Base-by-base conservation (phyloP, 2,797 vertebrate species). In the Pagetopsis macropterus region DNA sequence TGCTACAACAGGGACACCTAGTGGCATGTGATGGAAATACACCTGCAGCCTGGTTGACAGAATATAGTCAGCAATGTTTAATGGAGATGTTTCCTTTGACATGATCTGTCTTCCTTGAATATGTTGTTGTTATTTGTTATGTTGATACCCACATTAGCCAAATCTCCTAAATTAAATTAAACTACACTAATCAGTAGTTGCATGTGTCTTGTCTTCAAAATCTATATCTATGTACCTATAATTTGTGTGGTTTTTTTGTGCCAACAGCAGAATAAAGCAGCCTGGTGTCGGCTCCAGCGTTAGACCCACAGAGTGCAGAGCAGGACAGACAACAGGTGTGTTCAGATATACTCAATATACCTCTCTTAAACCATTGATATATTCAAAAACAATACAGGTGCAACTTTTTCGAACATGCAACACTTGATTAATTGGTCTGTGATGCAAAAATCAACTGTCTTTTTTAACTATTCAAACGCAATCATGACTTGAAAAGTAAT, bases 1-100 rank as follows among this genome's bases (percentile, higher is more conserved):
- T 91, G 87, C 73, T 84, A 78, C 90, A 89, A 90, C 77, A 87
- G 86, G 21, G 91, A 91, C 92, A 92, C 90, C 91, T 68, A 77
- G 91, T 91, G 93, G 83, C 45, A 3, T 0, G 3, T 37, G 2
- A 11, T 50, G 48, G 52, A 78, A 75, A 56, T 60, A 54, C 50
- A 40, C 12, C 1, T 44, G 2, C 2, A 8, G 33, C 16, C 27
- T 3, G 40, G 12, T 23, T 41, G 14, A 43, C 16, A 5, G 11
- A 43, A 27, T 44, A 49, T 70, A 19, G 66, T 77, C 49, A 72
- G 63, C 37, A 49, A 56, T 45, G 72, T 79, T 60, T 12, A 4
- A 23, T 17, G 23, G 23, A 50, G 10, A 33, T 23, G 4, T 17
- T 5, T 43, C 45, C 13, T 64, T 58, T 41, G 33, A 37, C 44